Base-by-base conservation (phyloP, 2,888 invertebrate genomes). In the Danaus chrysippus region DNA sequence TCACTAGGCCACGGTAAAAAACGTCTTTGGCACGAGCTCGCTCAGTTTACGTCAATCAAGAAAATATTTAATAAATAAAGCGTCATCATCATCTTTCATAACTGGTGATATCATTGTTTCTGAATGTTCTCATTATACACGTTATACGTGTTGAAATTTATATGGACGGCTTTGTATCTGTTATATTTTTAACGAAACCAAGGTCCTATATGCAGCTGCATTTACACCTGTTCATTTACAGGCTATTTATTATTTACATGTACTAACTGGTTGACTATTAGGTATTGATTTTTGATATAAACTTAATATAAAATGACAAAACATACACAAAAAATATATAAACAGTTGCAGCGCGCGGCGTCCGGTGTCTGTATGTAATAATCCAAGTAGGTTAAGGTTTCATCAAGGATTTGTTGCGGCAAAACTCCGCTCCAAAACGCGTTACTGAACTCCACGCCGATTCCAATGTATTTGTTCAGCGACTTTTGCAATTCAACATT, bases 351-450 rank as follows among this genome's bases (percentile, higher is more conserved):
- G 82, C 79, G 84, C 81, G 71, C 76, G 70, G 80, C 82, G 83
- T 77, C 77, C 81, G 78, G 79, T 72, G 76, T 72, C 76, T 73
- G 75, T 74, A 71, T 83, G 90, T 89, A 89, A 91, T 87, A 88
- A 88, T 82, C 84, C 87, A 91, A 91, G 82, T 91, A 84, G 91
- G 91, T 91, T 91, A 91, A 91, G 91, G 91, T 90, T 87, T 73
- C 86, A 86, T 81, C 91, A 91, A 91, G 91, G 91, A 89, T 91
- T 90, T 91, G 82, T 90, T 91, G 91, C 90, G 87, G 88, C 89
- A 91, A 90, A 87, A 84, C 88, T 81, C 88, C 90, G 89, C 87
- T 89, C 90, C 89, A 87, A 89, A 88, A 89, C 85, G 81, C 80
- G 80, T 86, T 86, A 83, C 86, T 86, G 83, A 84, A 87, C 85